These are phyloP conservation scores for Toxotes lorentzi DNA, from an alignment of 2,797 vertebrate genomes.

Conservation along the genomic window DNA sequence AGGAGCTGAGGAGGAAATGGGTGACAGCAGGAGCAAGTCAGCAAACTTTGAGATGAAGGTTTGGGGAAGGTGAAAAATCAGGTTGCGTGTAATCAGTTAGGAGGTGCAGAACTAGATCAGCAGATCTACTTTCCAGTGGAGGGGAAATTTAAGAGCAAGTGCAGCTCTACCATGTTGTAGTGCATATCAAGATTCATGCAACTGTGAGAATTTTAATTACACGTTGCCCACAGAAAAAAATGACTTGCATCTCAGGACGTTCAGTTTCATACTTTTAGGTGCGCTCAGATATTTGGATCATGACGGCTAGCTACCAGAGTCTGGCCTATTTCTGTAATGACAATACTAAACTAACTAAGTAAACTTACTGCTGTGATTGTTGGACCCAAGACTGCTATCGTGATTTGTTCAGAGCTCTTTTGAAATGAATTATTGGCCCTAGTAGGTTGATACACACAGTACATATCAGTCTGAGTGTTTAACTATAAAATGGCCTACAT, in stretches of 20 bases:
- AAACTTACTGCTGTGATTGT: neutral
- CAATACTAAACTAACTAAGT: neutral
- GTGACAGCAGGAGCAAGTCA: slow-evolving; percentile 35
- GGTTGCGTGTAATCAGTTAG: neutral
- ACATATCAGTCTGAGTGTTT: neutral
- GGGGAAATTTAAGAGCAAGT: neutral
- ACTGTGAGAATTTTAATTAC: neutral
- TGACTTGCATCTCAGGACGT: neutral
- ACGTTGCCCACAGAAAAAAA: neutral
- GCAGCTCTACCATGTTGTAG: neutral
- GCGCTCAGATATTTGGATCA: neutral
- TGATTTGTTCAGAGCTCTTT: neutral
- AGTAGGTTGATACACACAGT: neutral
- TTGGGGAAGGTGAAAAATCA: slow-evolving; percentile 15
- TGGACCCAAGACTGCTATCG: neutral
- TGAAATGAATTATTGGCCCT: too few species aligned
- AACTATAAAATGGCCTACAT: neutral
- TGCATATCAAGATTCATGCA: neutral
- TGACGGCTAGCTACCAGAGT: neutral
- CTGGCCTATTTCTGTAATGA: neutral
- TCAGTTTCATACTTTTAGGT: neutral
- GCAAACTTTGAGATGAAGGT: slow-evolving; percentile 30
- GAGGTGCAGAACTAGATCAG: neutral
- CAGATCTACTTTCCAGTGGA: neutral
- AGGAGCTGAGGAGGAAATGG: slow-evolving; percentile 40